phyloP scores from a whole-genome alignment of 2,797 vertebrate species.

The Ataeniobius toweri region DNA sequence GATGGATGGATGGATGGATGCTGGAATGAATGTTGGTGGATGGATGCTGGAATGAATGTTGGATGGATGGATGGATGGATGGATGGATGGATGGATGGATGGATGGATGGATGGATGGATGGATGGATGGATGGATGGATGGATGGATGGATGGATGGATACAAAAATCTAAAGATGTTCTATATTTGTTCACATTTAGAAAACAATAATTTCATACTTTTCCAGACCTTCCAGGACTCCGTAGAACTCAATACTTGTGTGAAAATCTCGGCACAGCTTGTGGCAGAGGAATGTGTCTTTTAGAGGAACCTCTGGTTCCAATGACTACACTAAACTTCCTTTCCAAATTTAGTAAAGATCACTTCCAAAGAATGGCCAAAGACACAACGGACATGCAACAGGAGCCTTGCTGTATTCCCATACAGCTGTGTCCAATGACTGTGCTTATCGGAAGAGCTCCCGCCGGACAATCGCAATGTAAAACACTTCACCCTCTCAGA shows the following conservation, averaged over 20 bases:
- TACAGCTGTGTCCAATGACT: slow-evolving; percentile 53
- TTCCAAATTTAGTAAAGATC: slow-evolving; percentile 24
- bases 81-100: not conserved
- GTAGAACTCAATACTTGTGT: not conserved
- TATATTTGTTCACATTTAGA: not conserved
- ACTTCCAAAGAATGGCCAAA: slow-evolving; percentile 1
- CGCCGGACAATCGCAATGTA: slow-evolving; percentile 11
- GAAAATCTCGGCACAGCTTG: not conserved
- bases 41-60: too few species aligned
- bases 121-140: not conserved
- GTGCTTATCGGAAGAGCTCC: slow-evolving; percentile 46
- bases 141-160: not conserved
- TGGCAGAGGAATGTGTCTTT: not conserved
- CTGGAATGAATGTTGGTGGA: too few species aligned
- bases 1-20: too few species aligned
- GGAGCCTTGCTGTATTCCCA: slow-evolving; percentile 16
- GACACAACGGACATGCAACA: slow-evolving; percentile 21
- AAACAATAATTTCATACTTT: not conserved
- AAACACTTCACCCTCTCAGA: slow-evolving; percentile 33
- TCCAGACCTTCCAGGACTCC: not conserved
- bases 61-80: too few species aligned
- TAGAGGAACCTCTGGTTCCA: not conserved
- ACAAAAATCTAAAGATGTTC: not conserved
- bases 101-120: not conserved
- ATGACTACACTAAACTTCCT: not conserved